A percentile compares a stretch with the other conserved stretches of the same genome.
Conservation (phyloP, 2,797 vertebrate genomes). For the Sebastes flavidus region DNA sequence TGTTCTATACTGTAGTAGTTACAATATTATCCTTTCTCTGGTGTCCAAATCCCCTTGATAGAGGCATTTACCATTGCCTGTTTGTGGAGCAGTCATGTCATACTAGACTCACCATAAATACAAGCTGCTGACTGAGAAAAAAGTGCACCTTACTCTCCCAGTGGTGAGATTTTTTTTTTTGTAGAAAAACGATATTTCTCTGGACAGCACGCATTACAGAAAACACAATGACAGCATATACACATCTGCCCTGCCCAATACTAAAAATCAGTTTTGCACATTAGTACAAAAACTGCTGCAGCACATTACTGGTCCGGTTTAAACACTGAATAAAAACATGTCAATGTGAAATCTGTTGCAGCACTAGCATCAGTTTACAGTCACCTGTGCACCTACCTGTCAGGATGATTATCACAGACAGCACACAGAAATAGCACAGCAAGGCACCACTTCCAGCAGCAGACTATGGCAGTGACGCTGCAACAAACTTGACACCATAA, state of each 20-base stretch:
- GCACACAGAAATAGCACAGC: not conserved
- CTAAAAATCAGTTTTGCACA: not conserved
- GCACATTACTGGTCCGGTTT: not conserved
- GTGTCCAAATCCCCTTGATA: not conserved
- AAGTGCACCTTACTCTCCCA: not conserved
- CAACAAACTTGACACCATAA: slow-evolving; percentile 67
- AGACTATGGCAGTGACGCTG: slow-evolving; percentile 55
- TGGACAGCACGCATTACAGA: not conserved
- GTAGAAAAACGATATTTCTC: not conserved
- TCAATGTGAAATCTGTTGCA: not conserved
- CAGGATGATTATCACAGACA: not conserved
- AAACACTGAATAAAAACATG: not conserved
- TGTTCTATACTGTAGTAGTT: not conserved
- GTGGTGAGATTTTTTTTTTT: not conserved
- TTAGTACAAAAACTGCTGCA: not conserved
- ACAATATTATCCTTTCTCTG: not conserved
- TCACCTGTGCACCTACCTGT: not conserved
- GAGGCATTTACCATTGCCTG: not conserved
- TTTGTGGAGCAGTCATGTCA: not conserved
- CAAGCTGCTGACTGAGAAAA: slow-evolving; percentile 1
- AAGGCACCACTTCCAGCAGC: slow-evolving; percentile 2
- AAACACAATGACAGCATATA: not conserved
- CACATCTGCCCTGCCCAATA: not conserved
- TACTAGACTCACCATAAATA: not conserved
- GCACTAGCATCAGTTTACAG: not conserved